Evolutionary conservation across 2,888 invertebrate species (phyloP).

Genomic region (Xylocampa areola): DNA sequence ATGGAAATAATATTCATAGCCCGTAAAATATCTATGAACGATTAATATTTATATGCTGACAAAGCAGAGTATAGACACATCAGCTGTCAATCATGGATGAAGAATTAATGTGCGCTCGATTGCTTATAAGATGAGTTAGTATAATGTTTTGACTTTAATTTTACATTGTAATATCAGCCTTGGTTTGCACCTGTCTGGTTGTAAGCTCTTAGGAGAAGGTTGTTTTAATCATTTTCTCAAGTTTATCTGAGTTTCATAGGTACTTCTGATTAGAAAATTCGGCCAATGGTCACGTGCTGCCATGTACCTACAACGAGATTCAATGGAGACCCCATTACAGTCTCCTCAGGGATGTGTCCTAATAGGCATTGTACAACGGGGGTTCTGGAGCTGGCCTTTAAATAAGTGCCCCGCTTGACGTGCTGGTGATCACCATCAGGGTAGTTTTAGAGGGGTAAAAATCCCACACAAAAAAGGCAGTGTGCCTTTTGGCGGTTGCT

Average conservation of each 20-base stretch:
- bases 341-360: too few relatives aligned
- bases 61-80: conserved; percentile 72
- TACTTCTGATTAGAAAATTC: too few relatives aligned
- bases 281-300: too few relatives aligned
- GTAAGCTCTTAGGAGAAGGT: conserved; percentile 1
- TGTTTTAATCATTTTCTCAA: neutral
- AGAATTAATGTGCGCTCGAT: conserved; percentile 68
- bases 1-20: conserved; percentile 55
- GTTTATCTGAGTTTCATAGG: conserved; percentile 9
- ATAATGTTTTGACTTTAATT: conserved; percentile 46
- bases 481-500: too few relatives aligned
- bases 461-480: too few relatives aligned
- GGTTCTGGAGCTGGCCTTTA: too few relatives aligned
- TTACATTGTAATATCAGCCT: conserved; percentile 41
- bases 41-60: conserved; percentile 69
- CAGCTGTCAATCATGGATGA: conserved; percentile 76
- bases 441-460: too few relatives aligned
- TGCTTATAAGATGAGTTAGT: conserved; percentile 39
- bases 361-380: too few relatives aligned
- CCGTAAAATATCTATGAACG: conserved; percentile 59
- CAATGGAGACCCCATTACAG: too few relatives aligned
- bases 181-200: conserved; percentile 20
- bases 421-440: too few relatives aligned
- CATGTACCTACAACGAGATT: too few relatives aligned
- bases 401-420: too few relatives aligned